Evolutionary conservation across 2,888 invertebrate genomes (phyloP).

Genomic region (Phorcus lineatus): DNA sequence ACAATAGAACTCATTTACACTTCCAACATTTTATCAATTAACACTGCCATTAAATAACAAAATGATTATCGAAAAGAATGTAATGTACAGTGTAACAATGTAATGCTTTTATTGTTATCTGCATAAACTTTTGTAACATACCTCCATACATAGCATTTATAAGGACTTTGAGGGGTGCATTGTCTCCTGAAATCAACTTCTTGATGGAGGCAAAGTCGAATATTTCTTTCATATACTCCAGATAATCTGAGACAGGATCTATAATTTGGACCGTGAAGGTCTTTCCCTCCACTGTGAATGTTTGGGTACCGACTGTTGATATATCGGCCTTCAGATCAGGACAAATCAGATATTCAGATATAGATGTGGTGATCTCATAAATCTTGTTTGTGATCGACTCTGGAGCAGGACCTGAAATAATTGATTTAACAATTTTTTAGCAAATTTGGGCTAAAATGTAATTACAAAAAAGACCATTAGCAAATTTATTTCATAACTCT

Average conservation of each 20-base stretch:
- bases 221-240: constrained; percentile 93
- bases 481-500: too few species aligned
- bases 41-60: too few species aligned
- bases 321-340: constrained; percentile 83
- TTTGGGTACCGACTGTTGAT: constrained; percentile 81
- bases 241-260: constrained; percentile 92
- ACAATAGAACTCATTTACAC: too few species aligned
- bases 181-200: constrained; percentile 82
- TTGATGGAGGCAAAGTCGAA: constrained; percentile 93
- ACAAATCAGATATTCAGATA: constrained; percentile 88
- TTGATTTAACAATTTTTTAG: background rate
- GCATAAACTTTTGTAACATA: constrained; percentile 73
- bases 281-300: constrained; percentile 78
- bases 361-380: constrained; percentile 85
- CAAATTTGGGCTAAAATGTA: background rate
- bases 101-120: too few species aligned
- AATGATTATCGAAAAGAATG: too few species aligned
- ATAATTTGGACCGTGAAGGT: constrained; percentile 82
- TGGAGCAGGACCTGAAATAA: constrained; percentile 87
- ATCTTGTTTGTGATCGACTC: constrained; percentile 92
- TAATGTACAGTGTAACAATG: too few species aligned
- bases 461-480: too few species aligned
- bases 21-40: too few species aligned
- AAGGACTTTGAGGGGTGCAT: constrained; percentile 85
- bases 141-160: constrained; percentile 97